phyloP scores from a whole-genome alignment of 2,113 vertebrate species.

The Vidua macroura region DNA sequence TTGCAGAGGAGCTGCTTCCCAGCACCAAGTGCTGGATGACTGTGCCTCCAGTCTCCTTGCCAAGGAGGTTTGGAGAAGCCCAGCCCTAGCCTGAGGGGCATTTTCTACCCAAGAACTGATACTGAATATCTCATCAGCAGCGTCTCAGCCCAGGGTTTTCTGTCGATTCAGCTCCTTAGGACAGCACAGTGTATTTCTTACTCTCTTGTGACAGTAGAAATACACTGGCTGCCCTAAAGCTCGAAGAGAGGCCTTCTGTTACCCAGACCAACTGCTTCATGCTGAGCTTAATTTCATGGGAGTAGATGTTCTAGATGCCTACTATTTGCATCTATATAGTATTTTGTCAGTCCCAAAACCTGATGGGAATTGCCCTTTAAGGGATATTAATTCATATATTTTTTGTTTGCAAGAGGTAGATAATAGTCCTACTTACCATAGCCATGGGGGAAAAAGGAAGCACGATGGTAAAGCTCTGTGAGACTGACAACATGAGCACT shows the following conservation, averaged over 20 bases:
- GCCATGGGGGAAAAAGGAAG: neutral
- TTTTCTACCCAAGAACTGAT: constrained; percentile 30
- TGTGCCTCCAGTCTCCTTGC: neutral
- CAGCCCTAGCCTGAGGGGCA: neutral
- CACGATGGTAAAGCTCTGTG: neutral
- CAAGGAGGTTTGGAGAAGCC: neutral
- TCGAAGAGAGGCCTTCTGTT: neutral
- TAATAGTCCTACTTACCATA: neutral
- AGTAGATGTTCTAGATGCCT: neutral
- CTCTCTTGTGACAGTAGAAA: neutral
- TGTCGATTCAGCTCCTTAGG: neutral
- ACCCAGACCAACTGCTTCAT: neutral
- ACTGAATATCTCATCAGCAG: neutral
- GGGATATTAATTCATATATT: neutral
- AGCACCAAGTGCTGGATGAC: neutral
- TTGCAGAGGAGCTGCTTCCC: constrained; percentile 13
- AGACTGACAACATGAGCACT: neutral
- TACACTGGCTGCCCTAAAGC: neutral
- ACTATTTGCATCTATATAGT: neutral
- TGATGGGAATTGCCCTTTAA: neutral
- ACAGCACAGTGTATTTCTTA: neutral
- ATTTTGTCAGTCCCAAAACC: neutral
- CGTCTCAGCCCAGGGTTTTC: neutral
- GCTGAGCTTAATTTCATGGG: neutral
- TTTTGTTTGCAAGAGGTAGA: neutral